Evolutionary conservation across 2,797 vertebrate species (phyloP), one percentile per base, ranked within the genome.

Genomic region (Erithacus rubecula): DNA sequence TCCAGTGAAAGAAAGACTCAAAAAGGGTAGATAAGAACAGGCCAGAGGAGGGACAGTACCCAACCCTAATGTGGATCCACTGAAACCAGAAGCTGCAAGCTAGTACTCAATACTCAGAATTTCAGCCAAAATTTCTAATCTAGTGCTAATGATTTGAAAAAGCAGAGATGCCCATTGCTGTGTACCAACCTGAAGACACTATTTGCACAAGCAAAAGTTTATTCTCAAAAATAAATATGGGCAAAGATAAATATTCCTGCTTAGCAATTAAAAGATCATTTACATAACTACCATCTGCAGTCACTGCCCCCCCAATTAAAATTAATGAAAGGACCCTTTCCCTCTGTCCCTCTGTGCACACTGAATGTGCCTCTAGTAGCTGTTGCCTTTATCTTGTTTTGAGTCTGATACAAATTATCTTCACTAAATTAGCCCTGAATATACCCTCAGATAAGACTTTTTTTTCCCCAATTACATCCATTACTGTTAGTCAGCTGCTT

Each of bases 231-330:
- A 87, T 74, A 96, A 94, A 95, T 67, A 64, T 3, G 23, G 87
- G 51, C 39, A 65, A 96, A 91, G 63, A 72, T n/a, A 95, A 90
- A 83, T 59, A 83, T 22, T 96, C 62, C 83, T 90, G 20, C 79
- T 94, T 87, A 88, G 36, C 75, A 94, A 78, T 89, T 93, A 78
- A 75, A 82, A 83, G 41, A 76, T 72, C 39, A 84, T 94, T 96
- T 94, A 81, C 46, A 59, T 70, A 96, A 83, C 44, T 75, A 86
- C 69, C 82, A 89, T 85, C 92, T 68, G 65, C 82, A 96, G 79
- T 39, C 32, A 70, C 29, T 51, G 29, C 5, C 3, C 11, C 36
- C 11, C 2, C 34, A 59, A 21, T 60, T 63, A 87, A 93, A 94
- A 83, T 29, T 16, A 53, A 85, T 16, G 4, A 91, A 94, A 67